These are phyloP conservation scores for Nasonia giraulti DNA, from an alignment of 1,140 invertebrate species.

Conservation along the genomic window DNA sequence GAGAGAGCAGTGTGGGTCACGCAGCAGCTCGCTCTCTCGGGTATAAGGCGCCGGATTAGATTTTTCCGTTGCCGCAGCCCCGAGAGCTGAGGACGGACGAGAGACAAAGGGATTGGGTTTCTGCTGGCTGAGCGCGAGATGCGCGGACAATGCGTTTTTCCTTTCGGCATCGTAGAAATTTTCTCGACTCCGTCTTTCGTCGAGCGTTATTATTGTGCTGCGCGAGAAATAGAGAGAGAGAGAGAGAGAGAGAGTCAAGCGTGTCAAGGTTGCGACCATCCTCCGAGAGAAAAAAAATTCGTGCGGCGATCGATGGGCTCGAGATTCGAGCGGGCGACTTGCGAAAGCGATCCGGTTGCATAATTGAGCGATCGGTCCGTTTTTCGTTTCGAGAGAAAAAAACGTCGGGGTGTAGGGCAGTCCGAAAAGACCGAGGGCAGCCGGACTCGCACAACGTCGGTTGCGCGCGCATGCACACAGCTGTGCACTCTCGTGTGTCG, in stretches of 20 bases:
- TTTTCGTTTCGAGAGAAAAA: too few relatives aligned
- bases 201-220: too few relatives aligned
- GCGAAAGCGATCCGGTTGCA: conserved; percentile 54
- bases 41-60: conserved; percentile 31
- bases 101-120: conserved; percentile 24
- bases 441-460: background rate
- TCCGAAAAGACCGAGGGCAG: background rate
- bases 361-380: too few relatives aligned
- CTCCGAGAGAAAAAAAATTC: background rate
- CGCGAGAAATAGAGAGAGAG: background rate
- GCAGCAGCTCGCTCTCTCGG: conserved; percentile 43
- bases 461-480: conserved; percentile 55
- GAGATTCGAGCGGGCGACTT: conserved; percentile 17
- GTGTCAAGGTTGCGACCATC: background rate
- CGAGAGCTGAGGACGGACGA: background rate
- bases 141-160: background rate
- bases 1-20: background rate
- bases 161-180: background rate
- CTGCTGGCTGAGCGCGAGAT: background rate
- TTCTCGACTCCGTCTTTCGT: too few relatives aligned
- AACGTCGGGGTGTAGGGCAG: too few relatives aligned
- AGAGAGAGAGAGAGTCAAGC: background rate
- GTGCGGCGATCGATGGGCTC: too few relatives aligned
- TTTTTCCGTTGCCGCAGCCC: conserved; percentile 31
- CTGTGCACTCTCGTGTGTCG: conserved; percentile 30